phyloP scores from a whole-genome alignment of 2,113 vertebrate genomes.

The Rhodinocichla rosea region DNA sequence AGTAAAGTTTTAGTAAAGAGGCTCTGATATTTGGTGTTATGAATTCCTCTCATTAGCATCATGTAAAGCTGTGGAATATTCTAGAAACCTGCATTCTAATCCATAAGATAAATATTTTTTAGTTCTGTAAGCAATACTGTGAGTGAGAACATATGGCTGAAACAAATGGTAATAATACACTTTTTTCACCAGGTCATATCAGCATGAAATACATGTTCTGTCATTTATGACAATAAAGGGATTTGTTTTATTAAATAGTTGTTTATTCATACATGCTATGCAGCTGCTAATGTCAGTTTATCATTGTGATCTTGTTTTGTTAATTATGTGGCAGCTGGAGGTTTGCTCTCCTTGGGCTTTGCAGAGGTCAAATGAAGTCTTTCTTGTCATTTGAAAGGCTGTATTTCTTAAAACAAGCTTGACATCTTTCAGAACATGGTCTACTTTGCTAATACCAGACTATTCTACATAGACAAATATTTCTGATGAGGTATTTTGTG shows the following conservation, averaged over 20 bases:
- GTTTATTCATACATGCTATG: constrained; percentile 32
- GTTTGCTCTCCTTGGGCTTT: neutral
- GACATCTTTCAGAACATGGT: neutral
- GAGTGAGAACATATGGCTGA: constrained; percentile 44
- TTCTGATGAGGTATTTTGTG: neutral
- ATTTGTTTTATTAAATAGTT: constrained; percentile 45
- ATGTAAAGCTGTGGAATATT: neutral
- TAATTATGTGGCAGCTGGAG: constrained; percentile 4
- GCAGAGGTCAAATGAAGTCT: neutral
- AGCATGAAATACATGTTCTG: constrained; percentile 37
- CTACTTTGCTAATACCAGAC: neutral
- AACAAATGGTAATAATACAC: constrained; percentile 29
- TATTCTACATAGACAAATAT: neutral
- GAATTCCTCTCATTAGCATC: neutral
- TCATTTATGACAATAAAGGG: constrained; percentile 34
- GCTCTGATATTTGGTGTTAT: neutral
- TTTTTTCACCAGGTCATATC: constrained; percentile 13
- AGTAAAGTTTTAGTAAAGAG: neutral
- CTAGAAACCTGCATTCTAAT: constrained; percentile 12
- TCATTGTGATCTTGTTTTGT: constrained; percentile 28
- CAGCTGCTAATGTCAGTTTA: constrained; percentile 55
- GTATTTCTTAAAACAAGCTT: neutral
- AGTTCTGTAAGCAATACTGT: constrained; percentile 36
- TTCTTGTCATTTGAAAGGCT: neutral
- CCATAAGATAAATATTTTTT: constrained; percentile 50